Base-by-base conservation (phyloP, 1,140 invertebrate species). In the Anthonomus grandis region DNA sequence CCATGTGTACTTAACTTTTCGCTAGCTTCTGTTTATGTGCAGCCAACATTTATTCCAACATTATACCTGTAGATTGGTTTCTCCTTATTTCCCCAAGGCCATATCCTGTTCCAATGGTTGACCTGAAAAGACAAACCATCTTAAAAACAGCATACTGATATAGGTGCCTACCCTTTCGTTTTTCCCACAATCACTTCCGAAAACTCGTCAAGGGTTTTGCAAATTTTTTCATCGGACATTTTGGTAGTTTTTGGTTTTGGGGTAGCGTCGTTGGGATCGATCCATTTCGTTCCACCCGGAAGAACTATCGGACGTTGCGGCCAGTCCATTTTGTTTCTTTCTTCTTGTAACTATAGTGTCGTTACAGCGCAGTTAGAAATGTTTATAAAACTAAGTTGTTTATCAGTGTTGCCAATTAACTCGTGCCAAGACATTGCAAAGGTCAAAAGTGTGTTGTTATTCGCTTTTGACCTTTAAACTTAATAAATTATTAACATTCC, bases 211-310 rank as follows among this genome's bases (percentile, higher is more conserved):
- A 91, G 73, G 3, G 84, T 85, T 67, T 89, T 86, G 36, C 83
- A 83, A 34, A 90, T 88, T 73, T 86, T 82, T 59, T 88, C 84
- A 53, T 91, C 89, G 62, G 86, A 83, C 73, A 86, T 87, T 55
- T 66, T 69, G 3, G 64, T 58, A 18, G 60, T 63, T 27, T 57
- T 48, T 18, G 49, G 53, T 38, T 47, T 58, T 13, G 65, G 64
- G 18, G 51, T 49, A 53, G 86, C 87, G 71, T 90, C 87, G 69
- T 85, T 83, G 2, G 86, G 85, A 62, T 80, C 80, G 61, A 81
- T 81, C 87, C 87, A 90, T 68, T 81, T 81, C 36, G 86, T 77
- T 9, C 86, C 87, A 34, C 84, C 84, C 3, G 83, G 84, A 25
- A 86, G 73, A 23, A 85, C 77, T 19, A 86, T 65, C 4, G 83